phyloP scores from a whole-genome alignment of 2,797 vertebrate species.

The Squalus acanthias region DNA sequence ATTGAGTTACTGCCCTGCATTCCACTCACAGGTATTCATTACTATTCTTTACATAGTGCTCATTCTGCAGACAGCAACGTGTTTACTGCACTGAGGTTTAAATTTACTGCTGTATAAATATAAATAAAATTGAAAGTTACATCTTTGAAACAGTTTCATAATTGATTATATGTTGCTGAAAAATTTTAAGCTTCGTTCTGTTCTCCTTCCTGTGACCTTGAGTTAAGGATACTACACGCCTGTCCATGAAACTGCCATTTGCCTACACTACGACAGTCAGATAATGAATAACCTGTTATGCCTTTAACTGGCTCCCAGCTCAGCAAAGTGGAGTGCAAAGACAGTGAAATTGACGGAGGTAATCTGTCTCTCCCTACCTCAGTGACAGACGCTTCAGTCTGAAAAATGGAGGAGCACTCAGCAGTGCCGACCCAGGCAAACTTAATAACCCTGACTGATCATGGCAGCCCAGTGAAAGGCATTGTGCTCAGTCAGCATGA shows the following conservation, averaged over 20 bases:
- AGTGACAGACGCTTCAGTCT: slow-evolving; percentile 27
- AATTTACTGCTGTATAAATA: neutral
- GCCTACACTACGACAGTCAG: slow-evolving; percentile 34
- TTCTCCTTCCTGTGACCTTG: slow-evolving; percentile 28
- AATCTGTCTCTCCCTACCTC: slow-evolving; percentile 35
- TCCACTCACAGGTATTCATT: neutral
- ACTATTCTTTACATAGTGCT: neutral
- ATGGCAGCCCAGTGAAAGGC: slow-evolving; percentile 23
- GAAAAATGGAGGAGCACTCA: slow-evolving; percentile 33
- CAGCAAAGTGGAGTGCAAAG: slow-evolving; percentile 30
- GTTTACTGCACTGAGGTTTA: neutral
- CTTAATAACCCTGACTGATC: slow-evolving; percentile 35
- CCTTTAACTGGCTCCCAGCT: slow-evolving; percentile 34
- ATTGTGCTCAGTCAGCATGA: slow-evolving; percentile 35
- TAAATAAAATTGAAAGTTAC: neutral
- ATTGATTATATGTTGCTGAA: neutral
- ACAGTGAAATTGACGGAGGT: slow-evolving; percentile 37
- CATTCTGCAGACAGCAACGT: neutral
- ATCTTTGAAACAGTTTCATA: slow-evolving; percentile 10
- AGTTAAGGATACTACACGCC: slow-evolving; percentile 19
- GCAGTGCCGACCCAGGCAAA: slow-evolving; percentile 21
- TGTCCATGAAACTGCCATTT: slow-evolving; percentile 34
- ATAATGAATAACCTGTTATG: slow-evolving; percentile 38
- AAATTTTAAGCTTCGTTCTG: slow-evolving; percentile 21
- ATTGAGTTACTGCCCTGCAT: neutral